Evolutionary conservation across 2,797 vertebrate genomes (phyloP).

Genomic region (Helostoma temminkii): DNA sequence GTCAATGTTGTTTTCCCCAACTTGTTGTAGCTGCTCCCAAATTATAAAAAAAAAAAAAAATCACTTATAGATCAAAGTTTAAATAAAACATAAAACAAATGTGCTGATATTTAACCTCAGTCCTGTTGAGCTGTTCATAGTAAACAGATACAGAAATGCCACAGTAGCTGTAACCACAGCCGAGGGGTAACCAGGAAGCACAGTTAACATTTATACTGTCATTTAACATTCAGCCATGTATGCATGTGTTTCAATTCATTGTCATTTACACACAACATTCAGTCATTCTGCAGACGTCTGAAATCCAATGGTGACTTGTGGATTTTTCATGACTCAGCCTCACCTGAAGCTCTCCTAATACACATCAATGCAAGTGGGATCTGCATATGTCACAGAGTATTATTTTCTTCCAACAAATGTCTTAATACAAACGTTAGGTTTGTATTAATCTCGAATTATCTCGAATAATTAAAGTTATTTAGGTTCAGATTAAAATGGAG

Average conservation of each 20-base stretch:
- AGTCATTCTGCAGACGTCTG: neutral
- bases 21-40: too few species aligned
- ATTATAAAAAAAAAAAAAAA: too few species aligned
- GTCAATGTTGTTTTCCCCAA: too few species aligned
- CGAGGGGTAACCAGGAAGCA: conserved; percentile 34
- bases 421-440: conserved; percentile 32
- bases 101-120: conserved; percentile 11
- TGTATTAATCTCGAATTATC: too few species aligned
- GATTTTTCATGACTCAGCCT: conserved; percentile 37
- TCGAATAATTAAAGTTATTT: conserved; percentile 58
- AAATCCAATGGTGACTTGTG: conserved; percentile 27
- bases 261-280: conserved; percentile 19
- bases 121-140: conserved; percentile 19
- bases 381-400: conserved; percentile 25
- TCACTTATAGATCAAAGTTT: too few species aligned
- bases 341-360: conserved; percentile 44
- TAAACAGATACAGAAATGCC: conserved; percentile 35
- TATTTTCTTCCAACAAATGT: conserved; percentile 39
- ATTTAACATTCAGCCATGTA: conserved; percentile 52
- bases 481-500: conserved; percentile 42
- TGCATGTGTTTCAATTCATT: conserved; percentile 22
- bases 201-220: conserved; percentile 46
- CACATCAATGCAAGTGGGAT: conserved; percentile 3
- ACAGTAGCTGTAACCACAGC: conserved; percentile 18
- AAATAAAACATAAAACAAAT: too few species aligned